phyloP scores from a whole-genome alignment of 2,113 vertebrate genomes.

The Calidris pygmaea region DNA sequence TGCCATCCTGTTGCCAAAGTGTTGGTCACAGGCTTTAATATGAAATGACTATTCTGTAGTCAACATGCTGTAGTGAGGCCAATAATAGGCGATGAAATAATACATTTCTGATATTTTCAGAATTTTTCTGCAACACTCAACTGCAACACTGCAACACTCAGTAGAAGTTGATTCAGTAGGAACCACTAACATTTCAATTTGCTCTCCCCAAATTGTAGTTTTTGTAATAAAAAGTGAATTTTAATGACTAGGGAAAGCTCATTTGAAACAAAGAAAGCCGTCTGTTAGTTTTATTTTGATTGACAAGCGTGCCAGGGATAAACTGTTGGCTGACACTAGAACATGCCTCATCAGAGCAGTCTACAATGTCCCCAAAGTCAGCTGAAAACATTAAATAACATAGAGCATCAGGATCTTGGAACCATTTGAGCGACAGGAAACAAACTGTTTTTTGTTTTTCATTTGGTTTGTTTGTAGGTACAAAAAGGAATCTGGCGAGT shows the following conservation, averaged over 20 bases:
- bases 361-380: conserved; percentile 38
- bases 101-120: not conserved
- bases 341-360: conserved; percentile 49
- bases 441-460: conserved; percentile 53
- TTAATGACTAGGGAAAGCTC: conserved; percentile 34
- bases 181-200: conserved; percentile 10
- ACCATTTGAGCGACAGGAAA: conserved; percentile 51
- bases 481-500: conserved; percentile 62
- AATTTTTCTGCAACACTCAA: not conserved
- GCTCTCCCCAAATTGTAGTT: not conserved
- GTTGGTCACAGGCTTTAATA: not conserved
- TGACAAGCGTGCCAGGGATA: conserved; percentile 47
- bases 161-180: not conserved
- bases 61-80: not conserved
- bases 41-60: not conserved
- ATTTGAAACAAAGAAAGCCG: conserved; percentile 57
- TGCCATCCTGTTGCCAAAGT: not conserved
- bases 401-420: conserved; percentile 55
- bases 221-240: conserved; percentile 50
- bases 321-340: conserved; percentile 53
- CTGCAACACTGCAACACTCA: not conserved
- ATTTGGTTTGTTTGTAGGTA: conserved; percentile 74
- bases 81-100: not conserved
- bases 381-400: conserved; percentile 52
- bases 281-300: conserved; percentile 63